These are phyloP conservation scores for Halesus radiatus DNA, from an alignment of 1,140 invertebrate species.

Conservation along the genomic window DNA sequence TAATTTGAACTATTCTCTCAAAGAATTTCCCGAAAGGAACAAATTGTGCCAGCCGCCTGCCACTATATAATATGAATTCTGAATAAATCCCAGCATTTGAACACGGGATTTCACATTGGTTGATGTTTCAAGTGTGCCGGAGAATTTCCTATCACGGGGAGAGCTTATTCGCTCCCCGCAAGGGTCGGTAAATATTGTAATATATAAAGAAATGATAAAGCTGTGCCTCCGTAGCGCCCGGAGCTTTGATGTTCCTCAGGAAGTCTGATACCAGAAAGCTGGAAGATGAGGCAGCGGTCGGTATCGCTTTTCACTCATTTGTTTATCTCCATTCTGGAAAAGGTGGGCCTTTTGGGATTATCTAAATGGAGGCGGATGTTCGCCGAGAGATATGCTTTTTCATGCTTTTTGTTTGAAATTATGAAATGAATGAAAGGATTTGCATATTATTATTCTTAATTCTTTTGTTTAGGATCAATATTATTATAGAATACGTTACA, in stretches of 20 bases:
- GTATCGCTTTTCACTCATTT: constrained; percentile 34
- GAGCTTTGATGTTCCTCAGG: constrained; percentile 42
- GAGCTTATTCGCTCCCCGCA: constrained; percentile 49
- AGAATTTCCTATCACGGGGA: constrained; percentile 53
- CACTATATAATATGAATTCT: background rate
- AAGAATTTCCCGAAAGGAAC: too few relatives aligned
- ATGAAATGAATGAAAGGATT: background rate
- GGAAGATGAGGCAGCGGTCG: background rate
- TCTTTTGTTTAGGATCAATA: background rate
- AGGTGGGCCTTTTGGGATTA: constrained; percentile 19
- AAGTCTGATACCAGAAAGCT: constrained; percentile 9
- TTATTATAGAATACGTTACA: too few relatives aligned
- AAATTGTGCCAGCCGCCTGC: too few relatives aligned
- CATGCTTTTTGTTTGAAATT: background rate
- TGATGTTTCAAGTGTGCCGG: constrained; percentile 48
- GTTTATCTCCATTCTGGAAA: constrained; percentile 32
- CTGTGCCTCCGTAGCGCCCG: constrained; percentile 8
- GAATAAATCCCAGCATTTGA: constrained; percentile 46
- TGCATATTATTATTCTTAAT: background rate
- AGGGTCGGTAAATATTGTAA: constrained; percentile 54
- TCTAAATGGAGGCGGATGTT: constrained; percentile 8
- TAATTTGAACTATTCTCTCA: too few relatives aligned
- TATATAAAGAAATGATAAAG: constrained; percentile 56
- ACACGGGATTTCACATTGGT: constrained; percentile 47
- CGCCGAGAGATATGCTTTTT: background rate